Evolutionary conservation across 2,113 vertebrate genomes (phyloP).

Genomic region (Chaetura pelagica): DNA sequence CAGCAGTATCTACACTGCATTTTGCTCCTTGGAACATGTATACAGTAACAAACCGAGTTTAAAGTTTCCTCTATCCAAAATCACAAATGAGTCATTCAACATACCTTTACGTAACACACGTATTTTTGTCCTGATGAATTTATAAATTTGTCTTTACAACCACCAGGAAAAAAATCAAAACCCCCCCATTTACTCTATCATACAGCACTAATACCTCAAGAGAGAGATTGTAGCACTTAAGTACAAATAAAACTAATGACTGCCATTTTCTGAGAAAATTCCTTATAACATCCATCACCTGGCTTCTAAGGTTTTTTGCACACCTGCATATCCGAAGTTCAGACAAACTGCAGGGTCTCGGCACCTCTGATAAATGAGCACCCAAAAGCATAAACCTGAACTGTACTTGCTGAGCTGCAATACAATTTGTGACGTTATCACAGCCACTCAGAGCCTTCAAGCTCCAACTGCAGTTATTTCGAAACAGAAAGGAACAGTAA

Average conservation of each 20-base stretch:
- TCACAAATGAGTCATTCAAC: neutral
- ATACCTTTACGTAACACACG: neutral
- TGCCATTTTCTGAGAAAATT: neutral
- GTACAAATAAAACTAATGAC: neutral
- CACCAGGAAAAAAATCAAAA: neutral
- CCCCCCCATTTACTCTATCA: neutral
- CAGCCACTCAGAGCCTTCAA: slow-evolving; percentile 47
- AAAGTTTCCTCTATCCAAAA: neutral
- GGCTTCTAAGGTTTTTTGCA: neutral
- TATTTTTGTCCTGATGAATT: neutral
- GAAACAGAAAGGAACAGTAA: neutral
- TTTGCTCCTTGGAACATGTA: slow-evolving; percentile 4
- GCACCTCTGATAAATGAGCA: neutral
- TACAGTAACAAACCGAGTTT: neutral
- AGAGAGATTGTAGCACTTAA: neutral
- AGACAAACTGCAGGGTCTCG: neutral
- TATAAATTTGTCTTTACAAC: neutral
- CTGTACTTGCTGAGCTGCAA: slow-evolving; percentile 2
- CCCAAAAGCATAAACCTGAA: slow-evolving; percentile 2
- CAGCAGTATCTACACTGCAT: neutral
- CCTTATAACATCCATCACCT: neutral
- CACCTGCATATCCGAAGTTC: neutral
- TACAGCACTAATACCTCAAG: neutral
- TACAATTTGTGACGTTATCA: slow-evolving; percentile 5
- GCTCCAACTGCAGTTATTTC: slow-evolving; percentile 29